These are phyloP conservation scores for Burhinus bistriatus DNA, from an alignment of 2,113 vertebrate species.

Conservation along the genomic window DNA sequence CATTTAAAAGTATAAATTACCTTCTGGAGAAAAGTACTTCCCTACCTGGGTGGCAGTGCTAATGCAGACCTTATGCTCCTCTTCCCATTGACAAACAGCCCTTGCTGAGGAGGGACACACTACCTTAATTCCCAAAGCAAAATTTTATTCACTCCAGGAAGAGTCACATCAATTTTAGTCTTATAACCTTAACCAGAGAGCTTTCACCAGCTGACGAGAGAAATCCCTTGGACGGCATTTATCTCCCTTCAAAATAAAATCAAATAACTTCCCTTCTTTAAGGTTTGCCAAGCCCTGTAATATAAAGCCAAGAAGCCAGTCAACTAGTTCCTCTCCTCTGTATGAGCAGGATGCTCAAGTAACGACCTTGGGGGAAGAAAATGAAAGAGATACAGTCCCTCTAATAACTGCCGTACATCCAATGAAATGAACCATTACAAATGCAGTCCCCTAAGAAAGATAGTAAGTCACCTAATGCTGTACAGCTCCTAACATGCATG, in stretches of 20 bases:
- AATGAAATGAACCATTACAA: not conserved
- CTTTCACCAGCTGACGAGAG: not conserved
- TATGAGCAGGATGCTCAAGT: not conserved
- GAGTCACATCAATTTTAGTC: not conserved
- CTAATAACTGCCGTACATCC: not conserved
- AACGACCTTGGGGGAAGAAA: not conserved
- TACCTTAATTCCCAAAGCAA: not conserved
- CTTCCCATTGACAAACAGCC: not conserved
- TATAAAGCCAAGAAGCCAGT: not conserved
- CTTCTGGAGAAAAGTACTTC: not conserved
- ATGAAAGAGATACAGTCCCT: not conserved
- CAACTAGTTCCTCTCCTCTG: not conserved
- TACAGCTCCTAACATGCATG: not conserved
- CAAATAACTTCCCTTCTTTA: not conserved
- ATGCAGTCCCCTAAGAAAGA: not conserved
- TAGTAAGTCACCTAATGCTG: not conserved
- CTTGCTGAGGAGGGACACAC: not conserved
- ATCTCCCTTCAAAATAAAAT: not conserved
- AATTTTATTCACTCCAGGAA: not conserved
- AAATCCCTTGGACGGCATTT: not conserved
- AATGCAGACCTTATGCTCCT: not conserved
- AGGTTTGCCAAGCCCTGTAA: not conserved
- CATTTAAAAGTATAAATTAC: not conserved
- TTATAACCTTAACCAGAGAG: not conserved
- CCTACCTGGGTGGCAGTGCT: not conserved